phyloP scores from a whole-genome alignment of 2,113 vertebrate genomes.

The Lycocorax pyrrhopterus region DNA sequence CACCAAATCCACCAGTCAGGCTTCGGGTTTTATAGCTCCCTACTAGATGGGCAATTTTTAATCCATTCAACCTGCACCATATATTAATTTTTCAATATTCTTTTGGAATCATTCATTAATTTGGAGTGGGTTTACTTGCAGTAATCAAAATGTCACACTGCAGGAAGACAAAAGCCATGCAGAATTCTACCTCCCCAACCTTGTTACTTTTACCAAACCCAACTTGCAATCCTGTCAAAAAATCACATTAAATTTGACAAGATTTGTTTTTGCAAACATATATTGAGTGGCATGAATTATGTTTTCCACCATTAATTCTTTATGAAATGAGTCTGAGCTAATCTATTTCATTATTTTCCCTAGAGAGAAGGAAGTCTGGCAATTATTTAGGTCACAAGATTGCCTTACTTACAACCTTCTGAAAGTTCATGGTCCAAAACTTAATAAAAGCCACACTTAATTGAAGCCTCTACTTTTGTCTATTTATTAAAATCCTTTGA shows the following conservation, averaged over 20 bases:
- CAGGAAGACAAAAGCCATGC: not conserved
- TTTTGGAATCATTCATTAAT: not conserved
- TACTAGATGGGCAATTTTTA: not conserved
- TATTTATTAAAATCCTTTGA: conserved; percentile 16
- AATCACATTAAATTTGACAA: not conserved
- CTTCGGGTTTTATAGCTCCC: not conserved
- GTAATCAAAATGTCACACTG: not conserved
- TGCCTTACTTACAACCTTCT: conserved; percentile 16
- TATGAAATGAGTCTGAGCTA: conserved; percentile 39
- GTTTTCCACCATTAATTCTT: conserved; percentile 50
- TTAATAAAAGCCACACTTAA: conserved; percentile 30
- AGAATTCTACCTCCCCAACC: not conserved
- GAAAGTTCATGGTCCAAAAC: conserved; percentile 20
- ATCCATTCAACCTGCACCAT: not conserved
- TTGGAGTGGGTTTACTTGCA: not conserved
- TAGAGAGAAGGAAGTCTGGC: conserved; percentile 32
- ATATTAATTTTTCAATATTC: not conserved
- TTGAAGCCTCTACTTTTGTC: not conserved
- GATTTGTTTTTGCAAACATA: conserved; percentile 28
- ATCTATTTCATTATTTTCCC: conserved; percentile 42
- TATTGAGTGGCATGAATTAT: conserved; percentile 47
- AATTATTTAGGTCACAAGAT: conserved; percentile 52
- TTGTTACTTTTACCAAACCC: not conserved
- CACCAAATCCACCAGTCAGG: not conserved
- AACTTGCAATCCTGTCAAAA: not conserved